Evolutionary conservation across 1,140 invertebrate genomes (phyloP), one percentile per base, ranked within the genome.

Genomic region (Bradynema listronoti): DNA sequence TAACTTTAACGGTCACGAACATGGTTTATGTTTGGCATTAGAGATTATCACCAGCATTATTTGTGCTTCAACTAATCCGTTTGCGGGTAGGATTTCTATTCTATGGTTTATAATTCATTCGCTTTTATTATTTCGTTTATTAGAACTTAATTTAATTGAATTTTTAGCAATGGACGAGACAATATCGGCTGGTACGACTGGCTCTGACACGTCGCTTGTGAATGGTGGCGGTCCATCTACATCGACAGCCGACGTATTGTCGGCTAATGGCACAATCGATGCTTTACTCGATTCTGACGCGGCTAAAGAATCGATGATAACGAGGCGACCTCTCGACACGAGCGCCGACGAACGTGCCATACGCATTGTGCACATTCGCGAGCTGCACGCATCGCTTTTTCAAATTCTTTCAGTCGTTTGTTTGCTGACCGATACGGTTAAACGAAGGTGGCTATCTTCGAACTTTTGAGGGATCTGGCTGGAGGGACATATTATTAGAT

Each of bases 321-420:
- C n/a, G n/a, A n/a, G n/a, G n/a, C n/a, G n/a, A 27, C 25, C 25
- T 11, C 33, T 59, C 30, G 6, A 36, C 33, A 47, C 11, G 33
- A 34, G 47, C 30, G 41, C 65, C 9, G 65, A 71, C 34, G 42
- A 56, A 29, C 42, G 71, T 27, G 62, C 58, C 1, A 43, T 71
- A 0, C 47, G 62, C 25, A 68, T 74, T 25, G 33, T 72, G 5
- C 67, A 71, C 24, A 64, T 71, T 32, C 29, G 47, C 5, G 69
- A 71, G 46, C 25, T 74, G 11, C 61, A 68, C 41, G 56, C 49
- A 5, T 46, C 36, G 19, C 65, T 71, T 19, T 71, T 71, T 25
- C 69, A 71, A 4, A 22, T 71, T 14, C 51, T 71, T 29, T 72
- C 65, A 9, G 58, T 50, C 19, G 19, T 71, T 4, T 33, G 43